Percentiles rank a stretch among this genome's conserved stretches.
phyloP scores from a whole-genome alignment of 2,888 invertebrate genomes.

The Diploptera punctata region DNA sequence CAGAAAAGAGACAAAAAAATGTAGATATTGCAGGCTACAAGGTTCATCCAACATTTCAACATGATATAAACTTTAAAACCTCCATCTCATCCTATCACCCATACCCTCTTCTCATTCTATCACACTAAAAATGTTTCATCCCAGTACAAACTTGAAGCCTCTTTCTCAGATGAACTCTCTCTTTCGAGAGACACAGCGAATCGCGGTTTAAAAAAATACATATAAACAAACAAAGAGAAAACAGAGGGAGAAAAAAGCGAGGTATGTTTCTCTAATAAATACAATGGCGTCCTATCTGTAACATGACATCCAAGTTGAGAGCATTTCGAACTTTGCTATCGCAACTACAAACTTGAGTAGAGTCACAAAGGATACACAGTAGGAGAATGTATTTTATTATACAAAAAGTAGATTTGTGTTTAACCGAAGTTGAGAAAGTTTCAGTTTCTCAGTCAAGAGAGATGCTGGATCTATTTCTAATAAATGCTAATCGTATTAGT shows the following conservation, averaged over 20 bases:
- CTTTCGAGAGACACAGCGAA: background rate
- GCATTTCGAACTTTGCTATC: no score
- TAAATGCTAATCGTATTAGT: no score
- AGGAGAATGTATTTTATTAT: no score
- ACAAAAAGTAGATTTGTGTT: no score
- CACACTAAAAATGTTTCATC: background rate
- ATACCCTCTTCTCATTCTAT: background rate
- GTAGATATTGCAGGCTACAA: conserved; percentile 9
- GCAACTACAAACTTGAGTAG: no score
- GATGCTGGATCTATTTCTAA: no score
- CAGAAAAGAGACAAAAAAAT: background rate
- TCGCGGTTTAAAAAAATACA: no score
- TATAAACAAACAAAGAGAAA: background rate
- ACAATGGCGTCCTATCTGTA: background rate
- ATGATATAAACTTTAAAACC: background rate
- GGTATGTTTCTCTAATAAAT: conserved; percentile 1
- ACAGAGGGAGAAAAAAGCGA: background rate
- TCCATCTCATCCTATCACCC: background rate
- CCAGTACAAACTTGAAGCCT: background rate
- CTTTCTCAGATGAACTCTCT: background rate
- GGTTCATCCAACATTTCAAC: conserved; percentile 17
- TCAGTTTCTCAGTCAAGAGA: no score
- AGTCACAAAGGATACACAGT: no score
- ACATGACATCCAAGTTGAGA: background rate
- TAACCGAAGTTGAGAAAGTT: no score